Evolutionary conservation across 1,140 invertebrate species (phyloP).

Genomic region (Lasaia peninsularis): DNA sequence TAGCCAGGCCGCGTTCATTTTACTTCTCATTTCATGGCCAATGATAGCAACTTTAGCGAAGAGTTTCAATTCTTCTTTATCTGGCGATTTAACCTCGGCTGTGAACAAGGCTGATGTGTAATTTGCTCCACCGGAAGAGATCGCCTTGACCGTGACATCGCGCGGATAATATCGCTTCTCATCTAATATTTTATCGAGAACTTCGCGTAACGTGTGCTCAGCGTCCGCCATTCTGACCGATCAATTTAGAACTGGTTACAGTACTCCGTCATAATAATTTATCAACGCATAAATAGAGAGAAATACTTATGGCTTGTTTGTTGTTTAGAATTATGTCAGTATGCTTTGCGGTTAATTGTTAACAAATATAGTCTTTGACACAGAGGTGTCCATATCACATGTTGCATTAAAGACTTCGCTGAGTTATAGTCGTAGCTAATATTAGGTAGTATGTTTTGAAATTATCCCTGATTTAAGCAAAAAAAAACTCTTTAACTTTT

Average conservation of each 20-base stretch:
- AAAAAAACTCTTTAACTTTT: too few relatives aligned
- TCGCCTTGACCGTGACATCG: constrained; percentile 26
- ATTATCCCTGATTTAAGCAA: too few relatives aligned
- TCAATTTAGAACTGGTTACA: constrained; percentile 19
- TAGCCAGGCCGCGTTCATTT: constrained; percentile 33
- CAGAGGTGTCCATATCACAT: too few relatives aligned
- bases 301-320: too few relatives aligned
- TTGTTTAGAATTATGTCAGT: too few relatives aligned
- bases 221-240: constrained; percentile 34
- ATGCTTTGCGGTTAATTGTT: too few relatives aligned
- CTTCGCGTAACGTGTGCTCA: constrained; percentile 29
- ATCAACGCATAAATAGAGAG: background rate
- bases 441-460: too few relatives aligned
- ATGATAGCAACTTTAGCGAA: constrained; percentile 54
- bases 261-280: too few relatives aligned
- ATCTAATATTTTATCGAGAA: constrained; percentile 34
- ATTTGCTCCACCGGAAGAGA: constrained; percentile 39
- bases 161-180: constrained; percentile 24
- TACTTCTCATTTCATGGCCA: constrained; percentile 25
- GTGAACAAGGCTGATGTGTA: constrained; percentile 42
- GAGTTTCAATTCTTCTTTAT: constrained; percentile 36
- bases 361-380: too few relatives aligned
- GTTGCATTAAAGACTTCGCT: too few relatives aligned
- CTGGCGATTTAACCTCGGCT: constrained; percentile 24
- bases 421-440: too few relatives aligned